Percentiles rank a stretch among this genome's conserved stretches.
These are phyloP conservation scores for Xyliphius kryptos DNA, from an alignment of 2,113 vertebrate genomes.

Conservation along the genomic window DNA sequence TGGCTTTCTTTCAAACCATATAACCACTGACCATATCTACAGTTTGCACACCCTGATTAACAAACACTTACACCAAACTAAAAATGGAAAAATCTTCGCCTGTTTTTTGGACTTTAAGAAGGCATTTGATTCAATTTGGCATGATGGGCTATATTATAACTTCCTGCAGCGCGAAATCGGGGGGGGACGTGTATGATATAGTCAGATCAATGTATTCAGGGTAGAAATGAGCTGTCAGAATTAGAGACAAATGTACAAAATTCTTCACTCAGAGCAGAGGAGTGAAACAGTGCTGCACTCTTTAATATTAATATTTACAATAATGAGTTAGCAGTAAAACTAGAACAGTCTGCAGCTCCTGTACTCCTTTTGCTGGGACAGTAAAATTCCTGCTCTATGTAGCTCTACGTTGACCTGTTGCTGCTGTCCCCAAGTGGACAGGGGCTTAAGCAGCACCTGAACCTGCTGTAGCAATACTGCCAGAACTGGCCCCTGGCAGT, in stretches of 20 bases:
- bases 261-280: too few relatives aligned
- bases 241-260: neutral
- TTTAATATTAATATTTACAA: too few relatives aligned
- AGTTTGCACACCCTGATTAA: too few relatives aligned
- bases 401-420: neutral
- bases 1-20: too few relatives aligned
- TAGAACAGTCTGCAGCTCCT: neutral
- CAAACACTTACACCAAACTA: neutral
- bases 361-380: neutral
- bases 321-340: too few relatives aligned
- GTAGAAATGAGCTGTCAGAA: neutral
- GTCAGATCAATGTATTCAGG: too few relatives aligned
- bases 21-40: neutral
- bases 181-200: neutral
- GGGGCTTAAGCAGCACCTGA: too few relatives aligned
- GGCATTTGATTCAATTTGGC: too few relatives aligned
- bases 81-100: neutral
- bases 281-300: too few relatives aligned
- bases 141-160: neutral
- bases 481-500: slow-evolving; percentile 1
- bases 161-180: neutral
- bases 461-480: neutral
- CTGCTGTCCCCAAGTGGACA: neutral
- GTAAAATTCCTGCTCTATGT: neutral
- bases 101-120: slow-evolving; percentile 7